A percentile compares a stretch with the other conserved stretches of the same genome.
Conservation (phyloP, 2,113 vertebrate genomes). For the Callorhinus ursinus region DNA sequence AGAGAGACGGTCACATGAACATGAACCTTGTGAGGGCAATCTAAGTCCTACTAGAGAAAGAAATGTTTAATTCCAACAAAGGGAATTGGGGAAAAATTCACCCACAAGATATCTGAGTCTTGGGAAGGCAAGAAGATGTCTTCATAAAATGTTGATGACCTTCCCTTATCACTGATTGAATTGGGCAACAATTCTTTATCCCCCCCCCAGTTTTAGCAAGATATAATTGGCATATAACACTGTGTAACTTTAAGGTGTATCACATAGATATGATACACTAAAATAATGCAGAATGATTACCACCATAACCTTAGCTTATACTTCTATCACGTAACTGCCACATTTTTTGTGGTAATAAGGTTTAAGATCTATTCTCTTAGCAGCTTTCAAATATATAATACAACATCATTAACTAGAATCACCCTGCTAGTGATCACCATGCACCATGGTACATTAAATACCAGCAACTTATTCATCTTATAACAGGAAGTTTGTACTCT, state of each 20-base stretch:
- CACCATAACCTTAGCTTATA: background rate
- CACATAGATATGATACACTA: background rate
- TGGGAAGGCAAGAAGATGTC: background rate
- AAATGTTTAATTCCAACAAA: background rate
- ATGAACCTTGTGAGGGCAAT: rapidly evolving
- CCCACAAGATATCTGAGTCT: background rate
- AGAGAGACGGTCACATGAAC: rapidly evolving
- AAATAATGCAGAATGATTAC: background rate
- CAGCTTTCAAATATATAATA: background rate
- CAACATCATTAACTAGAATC: background rate
- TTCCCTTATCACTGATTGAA: background rate
- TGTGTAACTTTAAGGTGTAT: background rate
- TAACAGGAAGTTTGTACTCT: background rate
- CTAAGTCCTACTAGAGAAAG: background rate
- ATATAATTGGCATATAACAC: background rate
- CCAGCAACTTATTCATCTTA: background rate
- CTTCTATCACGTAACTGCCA: background rate
- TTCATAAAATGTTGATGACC: background rate
- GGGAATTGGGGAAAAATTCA: rapidly evolving
- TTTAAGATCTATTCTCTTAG: background rate
- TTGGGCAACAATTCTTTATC: background rate
- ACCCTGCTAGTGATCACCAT: background rate
- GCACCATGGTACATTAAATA: background rate
- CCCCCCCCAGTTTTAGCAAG: background rate
- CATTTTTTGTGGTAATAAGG: background rate